These are phyloP conservation scores for Drosophila nasuta DNA, from an alignment of 1,140 invertebrate genomes.

Conservation along the genomic window DNA sequence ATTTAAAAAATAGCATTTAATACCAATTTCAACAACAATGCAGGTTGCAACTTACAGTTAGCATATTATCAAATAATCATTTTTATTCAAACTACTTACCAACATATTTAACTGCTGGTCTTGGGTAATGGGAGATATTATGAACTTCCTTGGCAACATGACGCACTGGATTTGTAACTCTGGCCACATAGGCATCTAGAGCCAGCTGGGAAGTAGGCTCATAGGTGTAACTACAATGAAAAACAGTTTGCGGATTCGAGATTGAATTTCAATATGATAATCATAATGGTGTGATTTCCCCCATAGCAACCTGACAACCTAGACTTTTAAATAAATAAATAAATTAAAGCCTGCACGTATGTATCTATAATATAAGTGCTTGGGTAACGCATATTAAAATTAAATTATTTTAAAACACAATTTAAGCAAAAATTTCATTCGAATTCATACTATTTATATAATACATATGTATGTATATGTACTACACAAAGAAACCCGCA, in stretches of 20 bases:
- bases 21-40: conserved; percentile 60
- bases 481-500: no score
- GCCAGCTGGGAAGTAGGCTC: conserved; percentile 74
- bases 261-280: background rate
- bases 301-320: no score
- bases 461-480: no score
- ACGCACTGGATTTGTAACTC: conserved; percentile 80
- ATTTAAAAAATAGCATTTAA: conserved; percentile 85
- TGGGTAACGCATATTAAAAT: no score
- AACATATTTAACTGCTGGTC: conserved; percentile 79
- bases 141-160: conserved; percentile 81
- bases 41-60: conserved; percentile 44
- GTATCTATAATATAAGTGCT: no score
- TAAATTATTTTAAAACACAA: no score
- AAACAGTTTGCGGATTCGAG: background rate
- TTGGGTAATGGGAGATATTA: conserved; percentile 76
- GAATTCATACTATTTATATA: no score
- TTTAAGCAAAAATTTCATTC: no score
- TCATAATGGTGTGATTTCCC: background rate
- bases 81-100: conserved; percentile 59
- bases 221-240: conserved; percentile 54
- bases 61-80: conserved; percentile 28
- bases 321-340: no score
- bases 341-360: no score
- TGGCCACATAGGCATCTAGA: conserved; percentile 78